Conservation (phyloP, 2,113 vertebrate species). For the Scomber scombrus region DNA sequence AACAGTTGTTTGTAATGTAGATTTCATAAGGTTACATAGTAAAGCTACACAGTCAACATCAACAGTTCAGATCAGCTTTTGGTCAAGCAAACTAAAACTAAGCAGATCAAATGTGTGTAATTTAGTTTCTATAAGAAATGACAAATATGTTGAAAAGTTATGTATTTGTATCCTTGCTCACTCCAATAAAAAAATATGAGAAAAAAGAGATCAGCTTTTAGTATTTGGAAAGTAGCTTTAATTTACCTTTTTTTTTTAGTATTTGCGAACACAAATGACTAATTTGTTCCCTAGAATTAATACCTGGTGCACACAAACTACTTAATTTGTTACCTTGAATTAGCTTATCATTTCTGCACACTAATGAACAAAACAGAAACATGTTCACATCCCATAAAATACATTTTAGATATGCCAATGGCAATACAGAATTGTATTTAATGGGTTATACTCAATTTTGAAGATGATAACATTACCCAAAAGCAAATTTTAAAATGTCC, state of each 20-base stretch:
- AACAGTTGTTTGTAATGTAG: too few species aligned
- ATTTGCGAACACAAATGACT: not conserved
- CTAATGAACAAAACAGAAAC: not conserved
- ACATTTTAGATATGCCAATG: not conserved
- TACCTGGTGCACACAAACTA: not conserved
- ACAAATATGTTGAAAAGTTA: too few species aligned
- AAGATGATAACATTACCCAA: not conserved
- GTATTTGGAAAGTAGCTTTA: not conserved
- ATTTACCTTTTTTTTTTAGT: not conserved
- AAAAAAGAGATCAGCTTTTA: not conserved
- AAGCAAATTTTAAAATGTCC: slow-evolving; percentile 10
- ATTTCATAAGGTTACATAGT: not conserved
- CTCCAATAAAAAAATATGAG: too few species aligned
- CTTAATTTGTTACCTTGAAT: not conserved
- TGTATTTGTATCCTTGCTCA: too few species aligned
- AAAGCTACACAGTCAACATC: not conserved
- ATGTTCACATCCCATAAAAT: not conserved
- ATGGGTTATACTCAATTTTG: not conserved
- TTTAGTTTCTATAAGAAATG: too few species aligned
- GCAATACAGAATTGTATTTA: not conserved
- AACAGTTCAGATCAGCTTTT: not conserved
- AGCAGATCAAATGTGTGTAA: too few species aligned
- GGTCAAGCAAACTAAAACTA: too few species aligned
- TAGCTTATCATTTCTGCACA: not conserved
- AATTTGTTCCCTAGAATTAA: not conserved